Evolutionary conservation across 1,140 invertebrate genomes (phyloP).

Genomic region (Cyclina sinensis): DNA sequence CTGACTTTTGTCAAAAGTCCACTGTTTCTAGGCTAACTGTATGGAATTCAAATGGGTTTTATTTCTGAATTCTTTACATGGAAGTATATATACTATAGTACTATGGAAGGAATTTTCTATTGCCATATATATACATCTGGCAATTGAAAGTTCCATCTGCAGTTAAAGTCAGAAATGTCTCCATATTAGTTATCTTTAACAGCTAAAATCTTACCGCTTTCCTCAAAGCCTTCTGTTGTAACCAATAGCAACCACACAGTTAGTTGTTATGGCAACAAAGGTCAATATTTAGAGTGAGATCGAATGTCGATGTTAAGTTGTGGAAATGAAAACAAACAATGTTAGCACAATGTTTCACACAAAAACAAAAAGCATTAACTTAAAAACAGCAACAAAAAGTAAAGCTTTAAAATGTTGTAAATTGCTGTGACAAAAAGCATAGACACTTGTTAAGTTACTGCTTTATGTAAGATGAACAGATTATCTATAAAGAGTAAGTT

Average conservation of each 20-base stretch:
- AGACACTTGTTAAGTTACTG: background rate
- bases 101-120: no score
- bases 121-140: no score
- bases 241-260: constrained; percentile 49
- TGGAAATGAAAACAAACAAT: constrained; percentile 50
- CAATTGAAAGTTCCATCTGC: no score
- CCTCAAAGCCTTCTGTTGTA: constrained; percentile 48
- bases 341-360: constrained; percentile 22
- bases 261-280: constrained; percentile 52
- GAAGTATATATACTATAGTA: no score
- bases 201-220: constrained; percentile 56
- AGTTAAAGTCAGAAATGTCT: constrained; percentile 16
- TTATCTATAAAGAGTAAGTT: no score
- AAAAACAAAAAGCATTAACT: background rate
- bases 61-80: no score
- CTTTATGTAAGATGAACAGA: no score
- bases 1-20: no score
- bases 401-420: constrained; percentile 5
- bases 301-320: constrained; percentile 48
- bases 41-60: no score
- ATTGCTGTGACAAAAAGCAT: background rate
- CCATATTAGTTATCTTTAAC: background rate
- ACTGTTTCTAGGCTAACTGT: no score
- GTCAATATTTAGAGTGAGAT: constrained; percentile 5
- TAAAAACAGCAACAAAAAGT: constrained; percentile 19